Conservation (phyloP, 2,797 vertebrate species). For the Dromococcyx pavoninus region DNA sequence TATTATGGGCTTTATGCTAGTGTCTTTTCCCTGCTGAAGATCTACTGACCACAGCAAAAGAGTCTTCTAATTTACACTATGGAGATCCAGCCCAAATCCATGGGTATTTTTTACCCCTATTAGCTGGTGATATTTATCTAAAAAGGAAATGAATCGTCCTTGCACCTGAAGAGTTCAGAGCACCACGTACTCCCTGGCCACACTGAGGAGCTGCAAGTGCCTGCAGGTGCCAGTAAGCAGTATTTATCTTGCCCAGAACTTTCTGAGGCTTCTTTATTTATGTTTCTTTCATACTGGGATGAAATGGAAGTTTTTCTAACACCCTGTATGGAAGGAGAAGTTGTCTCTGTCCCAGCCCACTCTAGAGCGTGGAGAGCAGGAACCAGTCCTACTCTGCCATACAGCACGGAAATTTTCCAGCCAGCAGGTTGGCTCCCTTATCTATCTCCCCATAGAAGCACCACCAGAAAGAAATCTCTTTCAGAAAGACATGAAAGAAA, state of each 20-base stretch:
- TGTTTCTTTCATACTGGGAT: background rate
- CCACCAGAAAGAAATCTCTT: background rate
- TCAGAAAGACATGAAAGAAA: background rate
- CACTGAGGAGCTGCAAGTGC: rapidly evolving
- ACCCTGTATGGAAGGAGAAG: background rate
- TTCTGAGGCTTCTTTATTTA: background rate
- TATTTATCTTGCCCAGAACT: background rate
- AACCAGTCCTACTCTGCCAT: rapidly evolving
- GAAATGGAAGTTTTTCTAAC: background rate
- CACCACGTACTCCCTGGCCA: background rate
- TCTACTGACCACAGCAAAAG: background rate
- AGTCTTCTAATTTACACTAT: background rate
- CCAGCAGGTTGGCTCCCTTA: background rate
- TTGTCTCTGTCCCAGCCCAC: background rate
- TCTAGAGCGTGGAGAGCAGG: background rate
- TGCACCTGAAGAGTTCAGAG: background rate
- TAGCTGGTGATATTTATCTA: background rate
- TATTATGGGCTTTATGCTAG: background rate
- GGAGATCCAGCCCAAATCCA: background rate
- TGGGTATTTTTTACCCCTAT: background rate
- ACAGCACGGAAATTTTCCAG: background rate
- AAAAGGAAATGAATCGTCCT: background rate
- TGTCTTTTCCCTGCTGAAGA: background rate
- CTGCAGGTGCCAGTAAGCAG: rapidly evolving
- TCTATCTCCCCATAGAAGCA: background rate